These are phyloP conservation scores for Scaptodrosophila lebanonensis DNA, from an alignment of 1,140 invertebrate species.

Conservation along the genomic window DNA sequence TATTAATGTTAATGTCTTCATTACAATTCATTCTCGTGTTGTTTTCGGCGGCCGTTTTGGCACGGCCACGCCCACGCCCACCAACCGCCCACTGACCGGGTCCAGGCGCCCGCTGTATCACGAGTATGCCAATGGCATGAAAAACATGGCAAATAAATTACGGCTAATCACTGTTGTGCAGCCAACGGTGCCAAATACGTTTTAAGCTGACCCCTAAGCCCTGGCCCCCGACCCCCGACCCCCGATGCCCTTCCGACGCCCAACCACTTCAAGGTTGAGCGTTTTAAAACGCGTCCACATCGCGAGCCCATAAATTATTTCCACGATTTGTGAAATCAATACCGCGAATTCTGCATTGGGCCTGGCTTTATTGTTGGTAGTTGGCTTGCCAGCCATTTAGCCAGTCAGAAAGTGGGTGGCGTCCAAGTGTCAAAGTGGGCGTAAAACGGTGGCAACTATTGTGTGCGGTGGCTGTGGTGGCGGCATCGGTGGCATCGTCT, in stretches of 20 bases:
- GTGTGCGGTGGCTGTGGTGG: too few species aligned
- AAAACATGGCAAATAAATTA: constrained; percentile 32
- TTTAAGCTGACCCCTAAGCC: constrained; percentile 5
- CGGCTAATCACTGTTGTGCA: constrained; percentile 24
- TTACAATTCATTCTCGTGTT: constrained; percentile 50
- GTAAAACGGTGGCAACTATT: not conserved
- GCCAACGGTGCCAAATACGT: too few species aligned
- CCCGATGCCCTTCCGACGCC: too few species aligned
- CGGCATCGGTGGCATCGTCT: too few species aligned
- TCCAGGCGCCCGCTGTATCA: constrained; percentile 1
- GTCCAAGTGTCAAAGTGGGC: constrained; percentile 12
- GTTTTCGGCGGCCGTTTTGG: constrained; percentile 2
- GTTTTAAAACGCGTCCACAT: constrained; percentile 26
- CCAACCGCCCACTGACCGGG: constrained; percentile 16
- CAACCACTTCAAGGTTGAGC: constrained; percentile 10
- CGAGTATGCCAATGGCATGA: not conserved
- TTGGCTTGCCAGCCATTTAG: constrained; percentile 41
- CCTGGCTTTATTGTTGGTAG: too few species aligned
- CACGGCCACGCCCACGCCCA: constrained; percentile 5
- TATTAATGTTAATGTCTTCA: constrained; percentile 75
- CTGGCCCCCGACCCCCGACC: too few species aligned
- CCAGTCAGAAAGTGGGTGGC: constrained; percentile 3
- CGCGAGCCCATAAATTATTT: constrained; percentile 46
- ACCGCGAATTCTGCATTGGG: too few species aligned
- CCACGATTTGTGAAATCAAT: constrained; percentile 60